These are phyloP conservation scores for Xestia ashworthii DNA, from an alignment of 2,888 invertebrate species.

Conservation along the genomic window DNA sequence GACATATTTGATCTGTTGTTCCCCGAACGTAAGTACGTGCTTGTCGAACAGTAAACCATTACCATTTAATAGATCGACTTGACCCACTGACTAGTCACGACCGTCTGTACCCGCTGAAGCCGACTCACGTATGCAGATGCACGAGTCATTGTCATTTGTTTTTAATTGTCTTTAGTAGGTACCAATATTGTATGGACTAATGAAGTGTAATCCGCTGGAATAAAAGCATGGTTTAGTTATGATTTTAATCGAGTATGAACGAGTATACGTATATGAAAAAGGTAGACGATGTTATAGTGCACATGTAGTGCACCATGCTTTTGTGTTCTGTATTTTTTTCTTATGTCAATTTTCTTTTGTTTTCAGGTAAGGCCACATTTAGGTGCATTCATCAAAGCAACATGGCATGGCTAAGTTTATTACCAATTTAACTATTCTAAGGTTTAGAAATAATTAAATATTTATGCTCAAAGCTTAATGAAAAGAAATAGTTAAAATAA, in stretches of 20 bases:
- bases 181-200: conserved; percentile 27
- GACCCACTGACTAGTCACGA: conserved; percentile 87
- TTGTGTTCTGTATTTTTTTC: conserved; percentile 1
- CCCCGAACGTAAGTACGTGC: conserved; percentile 67
- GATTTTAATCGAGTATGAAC: conserved; percentile 14
- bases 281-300: not conserved
- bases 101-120: conserved; percentile 48
- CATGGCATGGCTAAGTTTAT: conserved; percentile 44
- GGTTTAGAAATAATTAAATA: conserved; percentile 8
- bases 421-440: not conserved
- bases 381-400: not conserved
- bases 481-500: conserved; percentile 39
- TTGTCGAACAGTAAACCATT: conserved; percentile 75
- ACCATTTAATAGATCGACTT: conserved; percentile 82
- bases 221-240: not conserved
- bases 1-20: conserved; percentile 67
- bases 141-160: conserved; percentile 57
- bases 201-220: conserved; percentile 19
- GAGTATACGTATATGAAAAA: not conserved
- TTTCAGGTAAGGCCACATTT: conserved; percentile 75
- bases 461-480: conserved; percentile 15
- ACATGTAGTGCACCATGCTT: not conserved
- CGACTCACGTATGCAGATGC: conserved; percentile 67
- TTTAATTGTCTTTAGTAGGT: conserved; percentile 48
- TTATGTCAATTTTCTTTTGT: conserved; percentile 52